phyloP scores from a whole-genome alignment of 2,113 vertebrate genomes.

The Rhinolophus sinicus region DNA sequence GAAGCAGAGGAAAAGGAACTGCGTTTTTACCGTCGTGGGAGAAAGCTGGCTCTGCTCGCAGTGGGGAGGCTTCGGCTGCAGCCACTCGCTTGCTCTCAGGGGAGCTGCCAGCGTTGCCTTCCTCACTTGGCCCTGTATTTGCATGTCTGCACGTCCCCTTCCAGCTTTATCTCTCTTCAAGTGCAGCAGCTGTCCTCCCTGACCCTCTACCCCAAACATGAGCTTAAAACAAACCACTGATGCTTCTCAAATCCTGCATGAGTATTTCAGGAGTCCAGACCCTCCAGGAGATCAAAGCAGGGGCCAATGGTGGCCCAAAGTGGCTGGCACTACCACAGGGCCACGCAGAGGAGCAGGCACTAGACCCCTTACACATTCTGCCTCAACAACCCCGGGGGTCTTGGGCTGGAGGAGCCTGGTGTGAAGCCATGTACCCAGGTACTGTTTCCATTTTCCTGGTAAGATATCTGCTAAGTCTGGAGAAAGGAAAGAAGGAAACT shows the following conservation, averaged over 20 bases:
- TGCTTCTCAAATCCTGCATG: background rate
- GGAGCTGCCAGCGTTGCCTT: background rate
- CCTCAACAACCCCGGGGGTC: accelerated
- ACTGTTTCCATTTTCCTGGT: background rate
- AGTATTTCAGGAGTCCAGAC: background rate
- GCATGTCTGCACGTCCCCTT: background rate
- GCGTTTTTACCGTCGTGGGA: accelerated
- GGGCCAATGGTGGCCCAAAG: accelerated
- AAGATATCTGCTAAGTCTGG: background rate
- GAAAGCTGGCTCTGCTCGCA: too few relatives aligned
- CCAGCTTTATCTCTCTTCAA: too few relatives aligned
- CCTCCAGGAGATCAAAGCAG: background rate
- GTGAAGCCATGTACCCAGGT: accelerated
- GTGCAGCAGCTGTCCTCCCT: background rate
- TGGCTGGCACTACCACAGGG: background rate
- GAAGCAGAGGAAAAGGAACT: too few relatives aligned
- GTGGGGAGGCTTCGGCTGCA: background rate
- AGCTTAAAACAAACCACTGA: background rate
- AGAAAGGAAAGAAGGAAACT: background rate
- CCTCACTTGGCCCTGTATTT: background rate
- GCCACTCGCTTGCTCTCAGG: accelerated
- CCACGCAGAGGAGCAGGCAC: accelerated
- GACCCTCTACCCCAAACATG: accelerated
- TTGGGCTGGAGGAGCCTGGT: too few relatives aligned
- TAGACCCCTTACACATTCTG: background rate